These are phyloP conservation scores for Perognathus longimembris DNA, from an alignment of 2,113 vertebrate genomes.

Conservation along the genomic window DNA sequence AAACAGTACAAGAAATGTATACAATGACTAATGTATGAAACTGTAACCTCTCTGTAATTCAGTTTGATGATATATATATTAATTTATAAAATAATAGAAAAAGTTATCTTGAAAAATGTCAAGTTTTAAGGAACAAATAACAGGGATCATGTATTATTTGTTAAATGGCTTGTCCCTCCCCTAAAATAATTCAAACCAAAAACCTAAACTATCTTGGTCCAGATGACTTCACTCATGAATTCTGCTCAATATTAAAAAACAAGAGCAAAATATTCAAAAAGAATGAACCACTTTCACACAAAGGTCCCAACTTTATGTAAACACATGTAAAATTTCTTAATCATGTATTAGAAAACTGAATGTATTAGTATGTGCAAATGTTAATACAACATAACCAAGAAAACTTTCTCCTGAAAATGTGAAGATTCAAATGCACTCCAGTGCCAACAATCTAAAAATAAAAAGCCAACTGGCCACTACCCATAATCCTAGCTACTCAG, in stretches of 20 bases:
- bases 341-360: neutral
- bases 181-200: neutral
- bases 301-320: neutral
- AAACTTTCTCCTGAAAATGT: neutral
- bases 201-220: too few species aligned
- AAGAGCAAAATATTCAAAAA: neutral
- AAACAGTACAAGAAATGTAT: too few species aligned
- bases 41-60: too few species aligned
- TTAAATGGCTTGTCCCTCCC: neutral
- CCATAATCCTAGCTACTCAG: too few species aligned
- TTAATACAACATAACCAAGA: neutral
- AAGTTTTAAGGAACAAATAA: constrained; percentile 18
- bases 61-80: too few species aligned
- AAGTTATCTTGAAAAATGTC: constrained; percentile 29
- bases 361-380: neutral
- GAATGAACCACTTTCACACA: neutral
- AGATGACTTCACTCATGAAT: neutral
- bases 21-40: too few species aligned
- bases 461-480: neutral
- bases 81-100: too few species aligned
- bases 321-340: constrained; percentile 23
- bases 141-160: neutral
- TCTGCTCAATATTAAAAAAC: neutral
- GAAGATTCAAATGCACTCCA: neutral
- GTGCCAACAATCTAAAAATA: neutral